Base-by-base conservation (phyloP, 2,888 invertebrate species). In the Pocota personata region DNA sequence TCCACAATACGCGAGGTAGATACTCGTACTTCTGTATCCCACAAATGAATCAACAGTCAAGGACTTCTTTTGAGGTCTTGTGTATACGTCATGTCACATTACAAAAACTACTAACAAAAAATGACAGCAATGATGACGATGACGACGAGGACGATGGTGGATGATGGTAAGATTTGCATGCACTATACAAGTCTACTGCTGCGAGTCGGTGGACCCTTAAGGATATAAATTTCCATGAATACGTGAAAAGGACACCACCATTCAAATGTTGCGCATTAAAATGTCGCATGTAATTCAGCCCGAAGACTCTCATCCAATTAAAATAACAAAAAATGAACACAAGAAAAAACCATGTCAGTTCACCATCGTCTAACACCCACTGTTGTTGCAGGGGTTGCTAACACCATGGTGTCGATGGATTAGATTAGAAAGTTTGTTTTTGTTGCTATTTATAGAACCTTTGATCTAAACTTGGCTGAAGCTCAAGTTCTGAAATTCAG, bases 241-340 rank as follows among this genome's bases (percentile, higher is more conserved):
- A 86, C 86, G 72, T 82, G 71, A 82, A 86, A 86, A 86, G 86
- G 86, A 86, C 86, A 86, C 82, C 80, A 82, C 82, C 76, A 86
- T 86, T 86, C 82, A 86, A 86, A 86, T 86, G 76, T 82, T 82
- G 82, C 86, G 86, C 86, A 86, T 86, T 86, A 86, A 86, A 86
- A 82, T 86, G 86, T 86, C 86, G 86, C 86, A 86, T 82, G 86
- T 86, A 82, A 82, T 86, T 82, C 76, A 80, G 82, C 86, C 76
- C 57, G 71, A 80, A 86, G 86, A 82, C 76, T 62, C 76, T 86
- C 82, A 76, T 86, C 86, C 86, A 86, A 86, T 86, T 86, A 86
- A 77, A 66, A 62, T 37, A 76, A 82, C 60, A 75, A 79, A 71
- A 66, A 24, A 24, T 24, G 4, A 24, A 24, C 24, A 72, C 46